These are phyloP conservation scores for Australoheros facetus DNA, from an alignment of 2,797 vertebrate genomes.

Conservation along the genomic window DNA sequence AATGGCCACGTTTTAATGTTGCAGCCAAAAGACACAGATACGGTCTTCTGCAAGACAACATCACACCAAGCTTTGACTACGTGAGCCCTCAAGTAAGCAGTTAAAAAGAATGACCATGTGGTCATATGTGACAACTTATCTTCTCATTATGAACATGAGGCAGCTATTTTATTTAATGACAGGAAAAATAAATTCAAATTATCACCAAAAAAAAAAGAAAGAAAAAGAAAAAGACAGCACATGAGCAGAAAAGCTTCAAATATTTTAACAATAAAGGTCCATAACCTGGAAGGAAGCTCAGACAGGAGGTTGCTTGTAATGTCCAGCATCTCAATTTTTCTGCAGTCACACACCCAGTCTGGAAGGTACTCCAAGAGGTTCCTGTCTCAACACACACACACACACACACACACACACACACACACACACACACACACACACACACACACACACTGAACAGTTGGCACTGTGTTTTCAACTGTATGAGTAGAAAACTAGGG, in stretches of 20 bases:
- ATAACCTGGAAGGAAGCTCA: slow-evolving; percentile 89
- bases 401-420: slow-evolving; percentile 36
- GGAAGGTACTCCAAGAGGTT: slow-evolving; percentile 91
- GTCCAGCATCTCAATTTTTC: slow-evolving; percentile 92
- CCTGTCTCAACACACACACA: slow-evolving; percentile 80
- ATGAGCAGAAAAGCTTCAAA: slow-evolving; percentile 4
- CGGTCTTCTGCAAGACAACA: neutral
- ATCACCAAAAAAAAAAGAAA: neutral
- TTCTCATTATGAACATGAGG: neutral
- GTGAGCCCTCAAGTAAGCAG: neutral
- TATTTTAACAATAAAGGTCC: slow-evolving; percentile 1
- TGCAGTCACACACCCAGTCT: slow-evolving; percentile 95
- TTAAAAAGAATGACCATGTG: slow-evolving; percentile 9
- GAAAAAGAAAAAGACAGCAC: neutral
- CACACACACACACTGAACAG: slow-evolving; percentile 35
- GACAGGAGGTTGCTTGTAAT: slow-evolving; percentile 89
- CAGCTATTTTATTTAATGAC: neutral
- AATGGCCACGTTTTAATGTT: slow-evolving; percentile 8
- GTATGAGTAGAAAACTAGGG: neutral
- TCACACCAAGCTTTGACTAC: neutral
- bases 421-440: neutral
- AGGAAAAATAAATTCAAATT: neutral
- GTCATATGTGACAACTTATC: slow-evolving; percentile 14
- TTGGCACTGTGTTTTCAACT: slow-evolving; percentile 23
- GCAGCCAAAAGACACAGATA: slow-evolving; percentile 5